Conservation (phyloP, 1,140 invertebrate species). For the Daktulosphaira vitifoliae region DNA sequence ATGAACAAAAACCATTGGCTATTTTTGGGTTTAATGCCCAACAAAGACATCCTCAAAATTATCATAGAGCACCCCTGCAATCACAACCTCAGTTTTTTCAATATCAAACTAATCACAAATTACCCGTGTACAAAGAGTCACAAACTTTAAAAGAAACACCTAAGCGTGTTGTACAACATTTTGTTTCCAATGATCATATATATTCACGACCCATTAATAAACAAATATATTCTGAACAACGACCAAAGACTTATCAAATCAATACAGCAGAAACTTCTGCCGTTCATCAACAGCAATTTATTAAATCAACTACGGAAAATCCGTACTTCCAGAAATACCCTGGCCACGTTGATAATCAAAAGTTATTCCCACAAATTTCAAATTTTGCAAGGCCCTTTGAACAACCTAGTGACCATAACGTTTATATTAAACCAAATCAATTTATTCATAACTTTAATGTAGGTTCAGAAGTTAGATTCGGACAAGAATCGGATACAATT, state of each 20-base stretch:
- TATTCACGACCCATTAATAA: conserved; percentile 1
- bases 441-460: conserved; percentile 10
- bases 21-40: conserved; percentile 11
- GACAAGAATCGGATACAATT: not conserved
- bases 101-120: not conserved
- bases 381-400: conserved; percentile 14
- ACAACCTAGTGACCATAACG: not conserved
- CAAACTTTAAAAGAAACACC: not conserved
- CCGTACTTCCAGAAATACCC: conserved; percentile 19
- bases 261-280: not conserved
- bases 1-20: not conserved
- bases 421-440: conserved; percentile 18
- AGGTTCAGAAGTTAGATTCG: conserved; percentile 8
- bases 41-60: conserved; percentile 14
- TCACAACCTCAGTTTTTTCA: not conserved
- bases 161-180: not conserved
- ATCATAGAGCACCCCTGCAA: not conserved
- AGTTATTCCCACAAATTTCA: not conserved
- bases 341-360: conserved; percentile 8
- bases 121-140: not conserved
- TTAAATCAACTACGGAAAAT: not conserved
- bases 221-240: conserved; percentile 5
- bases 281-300: not conserved
- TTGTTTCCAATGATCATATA: conserved; percentile 5
- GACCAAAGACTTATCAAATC: not conserved